Base-by-base conservation (phyloP, 2,113 vertebrate species). In the Manacus vitellinus region DNA sequence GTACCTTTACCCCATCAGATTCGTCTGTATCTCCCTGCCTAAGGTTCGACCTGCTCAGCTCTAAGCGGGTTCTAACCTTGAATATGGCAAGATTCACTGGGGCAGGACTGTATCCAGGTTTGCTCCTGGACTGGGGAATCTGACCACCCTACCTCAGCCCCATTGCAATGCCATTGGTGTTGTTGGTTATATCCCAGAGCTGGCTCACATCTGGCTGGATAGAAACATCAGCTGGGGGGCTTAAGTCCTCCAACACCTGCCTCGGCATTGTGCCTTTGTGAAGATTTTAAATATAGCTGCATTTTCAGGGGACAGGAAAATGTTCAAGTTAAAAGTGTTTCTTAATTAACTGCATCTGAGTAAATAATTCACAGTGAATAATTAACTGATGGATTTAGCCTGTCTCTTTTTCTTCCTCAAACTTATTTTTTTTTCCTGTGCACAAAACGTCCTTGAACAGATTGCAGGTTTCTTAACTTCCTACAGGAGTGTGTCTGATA, bases 361-460 rank as follows among this genome's bases (percentile, higher is more conserved):
- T 91, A 96, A 96, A 93, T 96, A 93, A 96, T 96, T 96, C 95
- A 94, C 79, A 92, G 65, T 72, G 88, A 95, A 92, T 95, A 94
- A 95, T 94, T 96, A 75, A 39, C 61, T 87, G 70, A 72, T 78
- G 56, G 72, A 83, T 95, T 94, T 91, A 51, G 61, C 61, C 35
- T 56, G 33, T 62, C 35, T 84, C 33, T 58, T n/a, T 82, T 65
- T 62, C 25, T 43, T 52, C 61, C 4, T 73, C 5, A 78, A 2
- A 44, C 1, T n/a, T 22, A 17, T 51, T 39, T 15, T 49, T 44
- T 18, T 46, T 9, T 5, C 7, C 35, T 77, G 56, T 72, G 76
- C 56, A 85, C 56, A 91, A 86, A 86, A 89, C 2, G 49, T 87
- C 91, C 92, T 95, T 95, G 91, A 94, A 72, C 65, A 94, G 68